Base-by-base conservation (phyloP, 2,888 invertebrate species). In the Stenolophus ochropezus region DNA sequence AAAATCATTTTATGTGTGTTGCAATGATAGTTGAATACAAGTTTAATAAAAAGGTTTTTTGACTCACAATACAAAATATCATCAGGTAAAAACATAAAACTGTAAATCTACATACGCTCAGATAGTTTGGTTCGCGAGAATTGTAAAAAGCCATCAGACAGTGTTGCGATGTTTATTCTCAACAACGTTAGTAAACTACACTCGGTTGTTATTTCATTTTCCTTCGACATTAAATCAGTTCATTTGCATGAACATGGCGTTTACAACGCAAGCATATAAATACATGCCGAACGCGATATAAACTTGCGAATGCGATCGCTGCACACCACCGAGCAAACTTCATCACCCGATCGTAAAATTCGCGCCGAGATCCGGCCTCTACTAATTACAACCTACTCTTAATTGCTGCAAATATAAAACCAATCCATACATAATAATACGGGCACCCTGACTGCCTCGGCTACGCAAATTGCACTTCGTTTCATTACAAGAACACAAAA, bases 201-300 rank as follows among this genome's bases (percentile, higher is more conserved):
- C 56, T n/a, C 14, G 73, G 81, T 74, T 81, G 81, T 56, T 81
- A 81, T 81, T 81, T 80, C 80, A 80, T 80, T 80, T 80, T 56
- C 33, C 25, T 53, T 20, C 71, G 80, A 80, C 74, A 74, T 81
- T 81, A 81, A 81, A 81, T 81, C 81, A 81, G 81, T 81, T 81
- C 81, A 81, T 81, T 81, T 81, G 81, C 81, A 81, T 81, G 51
- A 81, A 81, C 81, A 81, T 81, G 81, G 81, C 81, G 73, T 81
- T 81, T 81, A 81, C 81, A 81, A 81, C 74, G 23, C 58, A 81
- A 27, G 73, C 25, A 69, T 74, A 80, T 71, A 80, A 80, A 80
- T 80, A 80, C 80, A 81, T 56, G 58, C 42, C 53, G 51, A 58
- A 56, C 74, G 81, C 73, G 73, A 74, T 81, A 81, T 81, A 81